A percentile compares a stretch with the other conserved stretches of the same genome.
phyloP scores from a whole-genome alignment of 2,113 vertebrate species.

The Hoplias malabaricus region DNA sequence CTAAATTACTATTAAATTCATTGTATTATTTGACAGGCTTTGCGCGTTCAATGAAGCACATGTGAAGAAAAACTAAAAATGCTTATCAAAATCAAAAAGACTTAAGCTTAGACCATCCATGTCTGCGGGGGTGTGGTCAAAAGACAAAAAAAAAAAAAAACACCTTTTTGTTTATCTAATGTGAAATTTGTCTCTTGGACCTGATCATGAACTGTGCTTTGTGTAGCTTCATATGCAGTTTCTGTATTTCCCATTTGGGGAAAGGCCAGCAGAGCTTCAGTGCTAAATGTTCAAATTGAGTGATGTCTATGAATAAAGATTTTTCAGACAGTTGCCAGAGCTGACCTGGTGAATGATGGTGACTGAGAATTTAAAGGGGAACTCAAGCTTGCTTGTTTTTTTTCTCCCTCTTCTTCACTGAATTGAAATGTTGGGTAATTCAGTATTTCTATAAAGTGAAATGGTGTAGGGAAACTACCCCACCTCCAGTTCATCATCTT shows the following conservation, averaged over 20 bases:
- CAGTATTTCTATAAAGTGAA: too few relatives aligned
- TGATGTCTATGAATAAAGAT: background rate
- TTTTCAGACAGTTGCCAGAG: background rate
- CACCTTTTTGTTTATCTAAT: background rate
- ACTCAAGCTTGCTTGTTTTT: too few relatives aligned
- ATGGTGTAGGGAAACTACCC: too few relatives aligned
- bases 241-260: background rate
- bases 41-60: background rate
- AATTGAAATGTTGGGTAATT: too few relatives aligned
- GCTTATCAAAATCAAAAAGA: background rate
- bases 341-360: background rate
- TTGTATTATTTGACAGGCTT: too few relatives aligned
- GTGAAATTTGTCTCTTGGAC: background rate
- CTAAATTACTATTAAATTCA: background rate
- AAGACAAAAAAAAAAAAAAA: too few relatives aligned
- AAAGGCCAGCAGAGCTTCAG: background rate
- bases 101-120: background rate
- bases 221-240: slow-evolving; percentile 3
- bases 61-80: background rate
- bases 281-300: background rate
- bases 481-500: too few relatives aligned
- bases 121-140: too few relatives aligned
- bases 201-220: background rate
- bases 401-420: too few relatives aligned
- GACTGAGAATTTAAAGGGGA: too few relatives aligned